Evolutionary conservation across 1,140 invertebrate genomes (phyloP).

Genomic region (Conus ventricosus): DNA sequence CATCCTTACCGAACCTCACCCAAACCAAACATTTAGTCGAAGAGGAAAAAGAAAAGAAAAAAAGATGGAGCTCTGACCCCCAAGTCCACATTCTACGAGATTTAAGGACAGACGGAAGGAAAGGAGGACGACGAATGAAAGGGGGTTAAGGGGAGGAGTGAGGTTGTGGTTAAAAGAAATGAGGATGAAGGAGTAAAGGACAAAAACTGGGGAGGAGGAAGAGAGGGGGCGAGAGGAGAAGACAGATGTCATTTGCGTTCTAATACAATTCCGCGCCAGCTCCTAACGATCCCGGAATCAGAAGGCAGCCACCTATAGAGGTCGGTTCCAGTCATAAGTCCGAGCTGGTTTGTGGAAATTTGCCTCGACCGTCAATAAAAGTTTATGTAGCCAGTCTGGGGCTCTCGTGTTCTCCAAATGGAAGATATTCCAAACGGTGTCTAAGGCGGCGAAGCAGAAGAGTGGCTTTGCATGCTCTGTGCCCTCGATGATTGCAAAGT

Average conservation of each 20-base stretch:
- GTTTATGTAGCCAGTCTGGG: conserved; percentile 11
- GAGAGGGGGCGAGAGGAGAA: neutral
- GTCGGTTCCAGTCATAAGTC: conserved; percentile 18
- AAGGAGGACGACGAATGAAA: too few relatives aligned
- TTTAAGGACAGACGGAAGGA: too few relatives aligned
- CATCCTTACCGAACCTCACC: too few relatives aligned
- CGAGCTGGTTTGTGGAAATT: conserved; percentile 21
- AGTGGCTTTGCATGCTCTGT: conserved; percentile 26
- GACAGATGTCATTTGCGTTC: conserved; percentile 25
- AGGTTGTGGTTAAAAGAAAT: too few relatives aligned
- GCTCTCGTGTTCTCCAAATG: neutral
- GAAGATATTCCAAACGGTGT: conserved; percentile 25
- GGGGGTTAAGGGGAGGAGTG: too few relatives aligned
- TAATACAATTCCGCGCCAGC: conserved; percentile 24
- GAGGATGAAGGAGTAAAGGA: too few relatives aligned
- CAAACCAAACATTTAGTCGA: too few relatives aligned
- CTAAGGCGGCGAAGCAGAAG: conserved; percentile 15
- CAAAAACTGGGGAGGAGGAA: too few relatives aligned
- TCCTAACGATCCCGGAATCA: conserved; percentile 17
- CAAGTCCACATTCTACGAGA: neutral
- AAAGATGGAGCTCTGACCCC: neutral
- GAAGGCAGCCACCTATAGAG: neutral
- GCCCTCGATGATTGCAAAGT: conserved; percentile 18
- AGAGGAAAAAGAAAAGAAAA: neutral
- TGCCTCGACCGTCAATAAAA: conserved; percentile 5